Evolutionary conservation across 2,113 vertebrate species (phyloP), one percentile per base, ranked within the genome.

Genomic region (Setophaga coronata): DNA sequence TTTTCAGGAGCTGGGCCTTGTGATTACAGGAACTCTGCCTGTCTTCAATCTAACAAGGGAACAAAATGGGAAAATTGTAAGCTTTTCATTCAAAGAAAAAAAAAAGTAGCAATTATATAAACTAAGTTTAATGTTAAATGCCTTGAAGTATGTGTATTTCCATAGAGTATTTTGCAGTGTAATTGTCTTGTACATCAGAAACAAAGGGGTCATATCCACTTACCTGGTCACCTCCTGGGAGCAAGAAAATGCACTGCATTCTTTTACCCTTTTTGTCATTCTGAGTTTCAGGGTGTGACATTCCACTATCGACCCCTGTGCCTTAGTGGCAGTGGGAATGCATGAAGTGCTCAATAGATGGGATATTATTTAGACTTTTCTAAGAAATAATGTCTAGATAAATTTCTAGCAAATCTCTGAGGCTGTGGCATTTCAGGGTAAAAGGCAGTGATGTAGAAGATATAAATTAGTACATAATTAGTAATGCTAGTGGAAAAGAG

Each of bases 21-120:
- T 99, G 94, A 99, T 99, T 92, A 99, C 99, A 21, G 99, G 99
- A 90, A 99, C 99, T 4, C 97, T 99, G 54, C 99, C 99, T 14
- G 99, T 99, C 91, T 99, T 99, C 97, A 99, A 99, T 91, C 98
- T 98, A 95, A 99, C 99, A 25, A 98, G 94, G 74, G 98, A 97
- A 91, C 98, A 97, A 78, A 97, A 97, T 80, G 95, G 95, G 42
- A 97, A 96, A 86, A 97, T 97, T 18, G 98, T 98, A 98, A 97
- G 96, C 60, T 54, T 6, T 66, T 72, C 45, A 4, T 40, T 71
- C 48, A 60, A 60, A 57, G 3, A 2, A 11, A 57, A 15, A 56
- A n/a, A 36, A 20, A 20, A 19, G 0, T 6, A 36, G 8, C 33
- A n/a, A 4, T 62, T 87, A 20, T 42, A 34, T 33, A 24, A 78